These are phyloP conservation scores for Crenichthys baileyi DNA, from an alignment of 2,797 vertebrate genomes.

Conservation along the genomic window DNA sequence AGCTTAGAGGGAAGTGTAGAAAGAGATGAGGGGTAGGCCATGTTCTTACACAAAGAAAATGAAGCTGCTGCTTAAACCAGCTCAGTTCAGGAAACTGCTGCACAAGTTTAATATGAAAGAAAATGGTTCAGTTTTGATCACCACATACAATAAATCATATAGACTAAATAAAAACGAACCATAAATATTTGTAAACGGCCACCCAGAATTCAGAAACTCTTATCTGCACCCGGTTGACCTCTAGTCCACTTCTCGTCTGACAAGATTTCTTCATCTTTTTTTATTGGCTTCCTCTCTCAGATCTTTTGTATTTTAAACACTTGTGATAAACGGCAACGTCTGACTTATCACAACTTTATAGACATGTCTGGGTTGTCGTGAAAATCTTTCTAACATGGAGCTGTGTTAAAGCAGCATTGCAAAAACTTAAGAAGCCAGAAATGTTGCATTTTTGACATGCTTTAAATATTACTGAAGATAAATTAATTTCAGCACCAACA, in stretches of 20 bases:
- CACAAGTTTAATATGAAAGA: background rate
- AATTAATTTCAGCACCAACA: constrained; percentile 1
- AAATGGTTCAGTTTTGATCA: background rate
- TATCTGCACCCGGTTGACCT: background rate
- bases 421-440: background rate
- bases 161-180: too few species aligned
- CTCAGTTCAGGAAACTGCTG: background rate
- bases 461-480: background rate
- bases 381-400: constrained; percentile 6
- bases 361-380: constrained; percentile 12
- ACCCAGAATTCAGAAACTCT: background rate
- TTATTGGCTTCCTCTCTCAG: background rate
- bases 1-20: too few species aligned
- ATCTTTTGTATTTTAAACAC: background rate
- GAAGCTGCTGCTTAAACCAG: too few species aligned
- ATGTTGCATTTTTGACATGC: background rate
- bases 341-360: background rate
- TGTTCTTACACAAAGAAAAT: too few species aligned
- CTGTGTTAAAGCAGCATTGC: constrained; percentile 31
- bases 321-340: background rate
- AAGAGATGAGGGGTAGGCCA: too few species aligned
- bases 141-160: too few species aligned
- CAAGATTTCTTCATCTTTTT: background rate
- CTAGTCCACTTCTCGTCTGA: background rate
- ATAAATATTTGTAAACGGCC: too few species aligned